phyloP scores from a whole-genome alignment of 2,797 vertebrate species.

The Rallus crepitans region DNA sequence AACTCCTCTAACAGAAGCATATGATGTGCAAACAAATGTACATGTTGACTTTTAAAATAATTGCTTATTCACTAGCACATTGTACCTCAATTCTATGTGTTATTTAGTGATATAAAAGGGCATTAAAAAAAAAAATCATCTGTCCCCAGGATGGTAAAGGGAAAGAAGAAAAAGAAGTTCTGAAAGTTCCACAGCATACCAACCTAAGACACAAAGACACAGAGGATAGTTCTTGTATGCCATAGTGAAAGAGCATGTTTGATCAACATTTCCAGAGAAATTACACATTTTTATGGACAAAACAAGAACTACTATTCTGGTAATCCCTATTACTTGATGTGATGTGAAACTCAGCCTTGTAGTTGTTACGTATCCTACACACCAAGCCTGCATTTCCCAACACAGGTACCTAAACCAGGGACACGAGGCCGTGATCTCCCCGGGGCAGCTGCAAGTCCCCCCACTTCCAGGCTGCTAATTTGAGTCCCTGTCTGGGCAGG shows the following conservation, averaged over 20 bases:
- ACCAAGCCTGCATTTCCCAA: accelerated
- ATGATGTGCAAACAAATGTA: slow-evolving; percentile 50
- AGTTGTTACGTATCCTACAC: neutral
- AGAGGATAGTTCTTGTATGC: neutral
- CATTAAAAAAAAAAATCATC: neutral
- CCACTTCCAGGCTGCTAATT: neutral
- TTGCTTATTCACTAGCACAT: neutral
- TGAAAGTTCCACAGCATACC: neutral
- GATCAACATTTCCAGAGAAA: neutral
- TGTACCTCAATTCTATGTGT: neutral
- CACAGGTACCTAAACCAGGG: accelerated
- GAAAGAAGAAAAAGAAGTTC: neutral
- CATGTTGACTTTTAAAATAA: slow-evolving; percentile 23
- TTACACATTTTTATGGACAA: neutral
- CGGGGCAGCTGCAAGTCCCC: neutral
- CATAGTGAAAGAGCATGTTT: neutral
- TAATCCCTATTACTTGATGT: neutral
- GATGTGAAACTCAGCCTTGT: neutral
- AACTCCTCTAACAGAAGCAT: neutral
- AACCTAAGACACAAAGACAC: neutral
- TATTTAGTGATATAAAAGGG: neutral
- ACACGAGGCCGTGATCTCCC: accelerated
- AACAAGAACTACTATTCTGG: neutral
- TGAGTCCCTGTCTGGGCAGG: neutral
- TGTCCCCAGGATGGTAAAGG: neutral